phyloP scores from a whole-genome alignment of 92 coral and sea anemone genomes.

The Anthopleura xanthogrammica region DNA sequence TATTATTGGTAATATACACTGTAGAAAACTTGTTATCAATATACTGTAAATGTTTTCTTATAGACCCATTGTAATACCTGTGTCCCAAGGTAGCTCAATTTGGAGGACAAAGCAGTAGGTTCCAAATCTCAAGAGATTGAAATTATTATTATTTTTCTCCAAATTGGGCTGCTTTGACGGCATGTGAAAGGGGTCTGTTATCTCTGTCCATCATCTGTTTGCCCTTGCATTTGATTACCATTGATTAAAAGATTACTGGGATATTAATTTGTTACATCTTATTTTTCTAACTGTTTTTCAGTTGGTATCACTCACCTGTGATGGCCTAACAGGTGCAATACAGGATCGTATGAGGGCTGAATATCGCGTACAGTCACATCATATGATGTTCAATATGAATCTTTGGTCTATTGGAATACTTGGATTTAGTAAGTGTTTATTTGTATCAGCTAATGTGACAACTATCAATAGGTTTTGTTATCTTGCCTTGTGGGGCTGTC shows the following conservation, averaged over 20 bases:
- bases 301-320: conserved; percentile 92
- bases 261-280: no score
- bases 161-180: no score
- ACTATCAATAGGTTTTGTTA: no score
- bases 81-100: no score
- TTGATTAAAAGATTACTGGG: no score
- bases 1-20: conserved; percentile 61
- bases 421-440: conserved; percentile 75
- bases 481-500: no score
- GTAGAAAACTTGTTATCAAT: neutral
- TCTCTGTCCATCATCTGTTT: no score
- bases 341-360: conserved; percentile 97
- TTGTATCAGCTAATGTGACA: neutral
- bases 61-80: neutral
- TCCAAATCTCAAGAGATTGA: no score
- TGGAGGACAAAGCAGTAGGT: no score
- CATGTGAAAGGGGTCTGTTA: no score
- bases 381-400: conserved; percentile 98
- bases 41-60: neutral
- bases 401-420: conserved; percentile 98
- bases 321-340: conserved; percentile 98
- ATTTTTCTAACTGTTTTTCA: conserved; percentile 11
- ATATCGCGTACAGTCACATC: conserved; percentile 87
- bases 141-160: no score
- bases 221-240: no score